phyloP scores from a whole-genome alignment of 1,140 invertebrate genomes.

The Pectinophora gossypiella region DNA sequence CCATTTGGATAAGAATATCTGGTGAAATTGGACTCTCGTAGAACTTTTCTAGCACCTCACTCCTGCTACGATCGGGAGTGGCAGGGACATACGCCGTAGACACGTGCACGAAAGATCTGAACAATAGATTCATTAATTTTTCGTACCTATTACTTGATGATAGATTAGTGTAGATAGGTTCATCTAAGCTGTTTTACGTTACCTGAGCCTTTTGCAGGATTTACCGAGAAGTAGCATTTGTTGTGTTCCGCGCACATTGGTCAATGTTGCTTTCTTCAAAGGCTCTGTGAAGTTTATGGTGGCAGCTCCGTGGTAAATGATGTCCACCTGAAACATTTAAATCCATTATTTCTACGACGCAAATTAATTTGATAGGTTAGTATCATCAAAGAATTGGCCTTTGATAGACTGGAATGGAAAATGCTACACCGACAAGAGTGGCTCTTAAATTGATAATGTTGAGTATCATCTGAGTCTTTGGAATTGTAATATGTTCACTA shows the following conservation, averaged over 20 bases:
- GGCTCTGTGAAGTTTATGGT: slow-evolving; percentile 83
- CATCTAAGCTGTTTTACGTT: no score
- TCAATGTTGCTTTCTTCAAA: slow-evolving; percentile 76
- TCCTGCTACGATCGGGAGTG: slow-evolving; percentile 6
- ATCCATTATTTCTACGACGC: background rate
- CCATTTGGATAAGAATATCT: slow-evolving; percentile 11
- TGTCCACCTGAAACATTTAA: slow-evolving; percentile 13
- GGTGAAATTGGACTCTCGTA: slow-evolving; percentile 11
- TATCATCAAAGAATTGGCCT: no score
- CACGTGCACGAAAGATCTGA: slow-evolving; percentile 17
- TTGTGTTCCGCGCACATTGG: slow-evolving; percentile 78
- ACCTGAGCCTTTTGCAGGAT: slow-evolving; percentile 19
- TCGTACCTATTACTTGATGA: no score
- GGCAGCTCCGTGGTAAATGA: slow-evolving; percentile 21
- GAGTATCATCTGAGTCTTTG: no score
- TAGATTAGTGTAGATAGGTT: background rate
- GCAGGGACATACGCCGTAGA: slow-evolving; percentile 21
- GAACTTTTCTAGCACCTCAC: slow-evolving; percentile 10
- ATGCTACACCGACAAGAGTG: no score
- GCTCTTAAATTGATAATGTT: no score
- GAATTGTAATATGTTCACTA: no score
- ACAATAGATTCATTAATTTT: no score
- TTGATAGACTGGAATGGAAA: no score
- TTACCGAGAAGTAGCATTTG: slow-evolving; percentile 69
- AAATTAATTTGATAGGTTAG: background rate